Conservation (phyloP, 2,888 invertebrate genomes). For the Colletes collaris region DNA sequence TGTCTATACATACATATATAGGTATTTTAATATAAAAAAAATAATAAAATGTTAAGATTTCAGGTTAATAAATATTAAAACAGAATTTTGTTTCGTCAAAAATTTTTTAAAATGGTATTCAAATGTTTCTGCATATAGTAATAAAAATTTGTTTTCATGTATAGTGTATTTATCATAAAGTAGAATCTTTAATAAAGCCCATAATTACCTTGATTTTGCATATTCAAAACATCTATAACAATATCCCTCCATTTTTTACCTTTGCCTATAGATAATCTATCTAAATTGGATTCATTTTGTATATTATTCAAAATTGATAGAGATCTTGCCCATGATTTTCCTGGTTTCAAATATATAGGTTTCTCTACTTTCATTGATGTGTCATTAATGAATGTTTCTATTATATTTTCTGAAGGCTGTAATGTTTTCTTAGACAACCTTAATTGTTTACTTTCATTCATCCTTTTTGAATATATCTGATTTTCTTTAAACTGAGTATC, state of each 20-base stretch:
- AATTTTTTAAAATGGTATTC: slow-evolving; percentile 29
- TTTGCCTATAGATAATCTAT: slow-evolving; percentile 82
- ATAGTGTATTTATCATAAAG: slow-evolving; percentile 1
- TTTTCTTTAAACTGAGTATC: background rate
- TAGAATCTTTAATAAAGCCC: slow-evolving; percentile 3
- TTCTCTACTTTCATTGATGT: background rate
- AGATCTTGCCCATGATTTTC: slow-evolving; percentile 89
- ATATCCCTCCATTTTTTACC: slow-evolving; percentile 85
- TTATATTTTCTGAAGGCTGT: slow-evolving; percentile 10
- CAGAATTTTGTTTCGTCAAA: slow-evolving; percentile 61
- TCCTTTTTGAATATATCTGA: background rate
- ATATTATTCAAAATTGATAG: slow-evolving; percentile 85
- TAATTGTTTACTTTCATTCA: background rate
- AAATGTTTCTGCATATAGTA: slow-evolving; percentile 27
- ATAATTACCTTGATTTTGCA: slow-evolving; percentile 84
- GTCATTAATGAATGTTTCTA: background rate
- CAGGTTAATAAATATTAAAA: slow-evolving; percentile 63
- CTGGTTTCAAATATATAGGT: slow-evolving; percentile 84
- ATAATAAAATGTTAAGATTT: slow-evolving; percentile 40
- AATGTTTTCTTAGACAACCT: background rate
- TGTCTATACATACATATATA: too few relatives aligned
- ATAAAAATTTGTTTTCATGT: slow-evolving; percentile 17
- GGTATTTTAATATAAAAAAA: slow-evolving; percentile 39
- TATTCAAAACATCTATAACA: slow-evolving; percentile 84
- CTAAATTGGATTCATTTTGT: slow-evolving; percentile 82